Evolutionary conservation across 2,888 invertebrate genomes (phyloP).

Genomic region (Erebia palarica): DNA sequence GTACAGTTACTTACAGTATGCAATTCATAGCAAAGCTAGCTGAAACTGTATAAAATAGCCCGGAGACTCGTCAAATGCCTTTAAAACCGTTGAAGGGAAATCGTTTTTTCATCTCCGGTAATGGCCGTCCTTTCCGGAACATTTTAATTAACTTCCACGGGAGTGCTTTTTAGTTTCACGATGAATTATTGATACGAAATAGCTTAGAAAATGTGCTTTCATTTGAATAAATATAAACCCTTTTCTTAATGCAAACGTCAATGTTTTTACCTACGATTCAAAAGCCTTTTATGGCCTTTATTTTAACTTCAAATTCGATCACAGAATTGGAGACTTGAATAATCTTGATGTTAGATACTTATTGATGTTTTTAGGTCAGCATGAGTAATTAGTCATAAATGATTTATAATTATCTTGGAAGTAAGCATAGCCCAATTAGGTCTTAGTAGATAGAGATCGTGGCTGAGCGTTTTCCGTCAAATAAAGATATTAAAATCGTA

Average conservation of each 20-base stretch:
- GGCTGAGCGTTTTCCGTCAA: too few species aligned
- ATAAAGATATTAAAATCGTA: too few species aligned
- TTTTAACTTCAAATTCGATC: too few species aligned
- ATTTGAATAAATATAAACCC: neutral
- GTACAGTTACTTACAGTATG: neutral
- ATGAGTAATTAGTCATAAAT: too few species aligned
- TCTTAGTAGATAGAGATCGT: too few species aligned
- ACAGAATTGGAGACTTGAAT: too few species aligned
- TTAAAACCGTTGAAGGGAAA: constrained; percentile 74
- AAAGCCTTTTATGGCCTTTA: too few species aligned
- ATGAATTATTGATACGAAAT: constrained; percentile 65
- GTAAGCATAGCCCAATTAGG: too few species aligned
- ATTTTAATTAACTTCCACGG: constrained; percentile 74
- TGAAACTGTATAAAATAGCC: constrained; percentile 58
- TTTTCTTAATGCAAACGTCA: neutral
- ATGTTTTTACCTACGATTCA: neutral
- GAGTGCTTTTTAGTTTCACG: constrained; percentile 66
- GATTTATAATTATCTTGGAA: neutral
- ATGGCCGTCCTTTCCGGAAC: constrained; percentile 71
- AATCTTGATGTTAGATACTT: too few species aligned
- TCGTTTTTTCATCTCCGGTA: constrained; percentile 79
- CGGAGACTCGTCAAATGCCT: constrained; percentile 68
- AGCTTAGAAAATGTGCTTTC: constrained; percentile 31
- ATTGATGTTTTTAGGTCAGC: neutral
- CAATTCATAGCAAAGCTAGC: neutral